These are phyloP conservation scores for Hydractinia symbiolongicarpus DNA, from an alignment of 30 jellyfish, hydroid and myxozoan species.

Conservation along the genomic window DNA sequence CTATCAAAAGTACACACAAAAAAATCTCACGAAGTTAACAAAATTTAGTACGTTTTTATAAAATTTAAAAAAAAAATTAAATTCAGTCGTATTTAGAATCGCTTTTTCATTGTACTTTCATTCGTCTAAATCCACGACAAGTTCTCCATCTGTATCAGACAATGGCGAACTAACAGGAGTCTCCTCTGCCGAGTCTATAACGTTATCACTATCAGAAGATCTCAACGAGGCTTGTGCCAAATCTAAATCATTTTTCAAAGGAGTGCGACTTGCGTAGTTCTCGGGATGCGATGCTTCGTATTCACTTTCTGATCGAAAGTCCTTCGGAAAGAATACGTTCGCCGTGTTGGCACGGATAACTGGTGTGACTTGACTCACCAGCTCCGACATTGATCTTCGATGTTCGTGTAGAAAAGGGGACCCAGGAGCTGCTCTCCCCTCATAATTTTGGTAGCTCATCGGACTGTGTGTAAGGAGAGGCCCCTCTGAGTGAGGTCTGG, in stretches of 20 bases:
- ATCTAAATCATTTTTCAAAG: not conserved
- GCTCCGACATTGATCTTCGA: not conserved
- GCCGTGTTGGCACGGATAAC: not conserved
- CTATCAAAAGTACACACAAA: too few relatives aligned
- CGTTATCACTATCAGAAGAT: constrained; percentile 11
- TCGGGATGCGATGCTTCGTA: not conserved
- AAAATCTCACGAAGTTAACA: too few relatives aligned
- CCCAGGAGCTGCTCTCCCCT: not conserved
- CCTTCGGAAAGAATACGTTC: too few relatives aligned
- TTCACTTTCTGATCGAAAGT: too few relatives aligned
- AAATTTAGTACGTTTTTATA: too few relatives aligned
- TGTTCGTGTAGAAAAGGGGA: not conserved
- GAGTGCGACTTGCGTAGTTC: not conserved
- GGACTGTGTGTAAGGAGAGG: not conserved
- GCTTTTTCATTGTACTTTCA: too few relatives aligned
- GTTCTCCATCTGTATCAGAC: constrained; percentile 13
- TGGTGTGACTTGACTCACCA: not conserved
- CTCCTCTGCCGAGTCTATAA: not conserved
- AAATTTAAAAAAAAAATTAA: too few relatives aligned
- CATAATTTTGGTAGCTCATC: not conserved
- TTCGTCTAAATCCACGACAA: constrained; percentile 1
- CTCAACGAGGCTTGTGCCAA: not conserved
- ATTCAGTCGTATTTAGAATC: too few relatives aligned
- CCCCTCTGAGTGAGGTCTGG: constrained; percentile 4
- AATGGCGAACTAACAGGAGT: constrained; percentile 16